Evolutionary conservation across 2,888 invertebrate species (phyloP).

Genomic region (Asteroscopus sphinx): DNA sequence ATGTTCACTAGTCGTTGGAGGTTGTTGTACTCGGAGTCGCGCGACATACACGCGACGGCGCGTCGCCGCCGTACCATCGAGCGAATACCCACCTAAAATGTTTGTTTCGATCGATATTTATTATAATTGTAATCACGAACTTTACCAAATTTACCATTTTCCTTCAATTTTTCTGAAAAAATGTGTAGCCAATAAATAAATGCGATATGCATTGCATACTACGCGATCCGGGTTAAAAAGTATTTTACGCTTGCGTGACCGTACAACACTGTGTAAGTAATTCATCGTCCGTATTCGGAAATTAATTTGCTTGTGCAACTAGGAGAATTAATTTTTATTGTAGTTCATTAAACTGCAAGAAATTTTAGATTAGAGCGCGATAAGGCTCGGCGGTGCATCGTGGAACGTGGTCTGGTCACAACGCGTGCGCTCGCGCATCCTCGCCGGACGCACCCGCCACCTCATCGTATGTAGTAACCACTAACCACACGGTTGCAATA

Average conservation of each 20-base stretch:
- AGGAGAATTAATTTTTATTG: constrained; percentile 8
- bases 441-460: too few relatives aligned
- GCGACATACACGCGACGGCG: constrained; percentile 33
- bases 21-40: constrained; percentile 55
- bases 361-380: constrained; percentile 38
- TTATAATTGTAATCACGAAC: constrained; percentile 4
- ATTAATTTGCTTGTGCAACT: constrained; percentile 35
- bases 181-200: neutral
- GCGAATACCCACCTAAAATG: neutral
- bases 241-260: constrained; percentile 10
- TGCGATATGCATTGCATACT: neutral
- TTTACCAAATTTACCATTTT: neutral
- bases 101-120: constrained; percentile 13
- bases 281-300: constrained; percentile 10
- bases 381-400: constrained; percentile 33
- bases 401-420: constrained; percentile 6
- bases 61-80: constrained; percentile 2
- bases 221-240: constrained; percentile 16
- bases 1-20: constrained; percentile 33
- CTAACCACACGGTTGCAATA: too few relatives aligned
- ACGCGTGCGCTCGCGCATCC: constrained; percentile 34
- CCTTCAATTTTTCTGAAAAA: neutral
- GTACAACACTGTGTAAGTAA: constrained; percentile 16
- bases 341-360: constrained; percentile 39
- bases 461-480: constrained; percentile 22